Percentiles rank a stretch among this genome's conserved stretches.
Evolutionary conservation across 2,113 vertebrate genomes (phyloP).

Genomic region (Malurus cyaneus): DNA sequence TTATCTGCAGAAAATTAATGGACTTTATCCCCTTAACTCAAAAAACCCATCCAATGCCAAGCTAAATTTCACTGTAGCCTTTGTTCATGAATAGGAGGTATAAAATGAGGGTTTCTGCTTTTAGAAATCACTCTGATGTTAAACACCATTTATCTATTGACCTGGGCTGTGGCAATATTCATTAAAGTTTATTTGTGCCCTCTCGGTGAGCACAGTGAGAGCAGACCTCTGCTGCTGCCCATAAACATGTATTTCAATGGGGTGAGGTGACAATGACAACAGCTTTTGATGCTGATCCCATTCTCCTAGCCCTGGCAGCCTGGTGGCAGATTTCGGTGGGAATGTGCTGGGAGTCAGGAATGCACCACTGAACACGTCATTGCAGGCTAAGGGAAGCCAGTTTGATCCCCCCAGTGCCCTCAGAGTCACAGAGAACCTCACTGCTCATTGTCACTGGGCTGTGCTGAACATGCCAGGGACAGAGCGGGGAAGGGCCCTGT

Average conservation of each 20-base stretch:
- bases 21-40: constrained; percentile 44
- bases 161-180: neutral
- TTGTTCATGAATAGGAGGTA: neutral
- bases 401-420: neutral
- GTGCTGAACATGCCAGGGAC: fast-evolving
- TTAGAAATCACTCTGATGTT: constrained; percentile 24
- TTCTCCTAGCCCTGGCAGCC: neutral
- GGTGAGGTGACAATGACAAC: constrained; percentile 23
- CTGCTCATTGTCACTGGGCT: neutral
- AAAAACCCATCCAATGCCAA: constrained; percentile 9
- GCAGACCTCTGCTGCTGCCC: neutral
- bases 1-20: constrained; percentile 66
- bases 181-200: constrained; percentile 28
- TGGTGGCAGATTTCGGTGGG: constrained; percentile 1
- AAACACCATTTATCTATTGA: constrained; percentile 38
- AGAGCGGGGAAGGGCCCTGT: neutral
- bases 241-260: constrained; percentile 38
- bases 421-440: neutral
- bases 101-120: constrained; percentile 31
- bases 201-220: neutral
- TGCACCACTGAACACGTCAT: neutral
- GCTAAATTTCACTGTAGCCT: constrained; percentile 30
- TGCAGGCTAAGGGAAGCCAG: neutral
- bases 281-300: neutral
- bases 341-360: neutral